phyloP scores from a whole-genome alignment of 1,140 invertebrate genomes.

The Pseudoatta argentina region DNA sequence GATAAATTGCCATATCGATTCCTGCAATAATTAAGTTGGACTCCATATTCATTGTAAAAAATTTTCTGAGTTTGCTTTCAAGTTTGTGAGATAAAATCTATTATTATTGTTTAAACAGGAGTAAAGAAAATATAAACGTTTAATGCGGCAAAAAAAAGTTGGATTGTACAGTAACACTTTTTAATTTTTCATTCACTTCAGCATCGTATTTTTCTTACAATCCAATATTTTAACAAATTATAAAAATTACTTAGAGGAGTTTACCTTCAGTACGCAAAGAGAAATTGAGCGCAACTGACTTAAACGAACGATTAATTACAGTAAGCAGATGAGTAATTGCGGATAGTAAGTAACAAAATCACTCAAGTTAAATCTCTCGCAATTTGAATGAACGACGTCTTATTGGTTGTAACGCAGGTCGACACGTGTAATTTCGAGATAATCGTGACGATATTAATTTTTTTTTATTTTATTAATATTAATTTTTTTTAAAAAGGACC shows the following conservation, averaged over 20 bases:
- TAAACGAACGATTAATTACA: not conserved
- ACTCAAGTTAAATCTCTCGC: not conserved
- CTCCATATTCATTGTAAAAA: not conserved
- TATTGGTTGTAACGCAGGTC: not conserved
- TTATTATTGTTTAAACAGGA: not conserved
- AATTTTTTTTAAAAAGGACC: not conserved
- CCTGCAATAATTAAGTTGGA: not conserved
- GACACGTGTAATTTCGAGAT: constrained; percentile 18
- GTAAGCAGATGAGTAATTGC: not conserved
- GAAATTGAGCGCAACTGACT: not conserved
- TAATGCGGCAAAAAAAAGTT: not conserved
- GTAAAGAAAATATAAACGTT: not conserved
- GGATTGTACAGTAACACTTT: not conserved
- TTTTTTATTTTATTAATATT: not conserved
- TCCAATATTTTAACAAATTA: not conserved
- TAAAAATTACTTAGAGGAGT: constrained; percentile 22
- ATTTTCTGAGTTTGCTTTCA: not conserved
- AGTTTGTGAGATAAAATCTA: not conserved
- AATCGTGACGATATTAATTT: constrained; percentile 6
- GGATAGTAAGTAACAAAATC: not conserved
- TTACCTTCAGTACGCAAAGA: not conserved
- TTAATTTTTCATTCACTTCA: not conserved
- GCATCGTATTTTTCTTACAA: not conserved
- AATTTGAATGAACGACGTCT: not conserved
- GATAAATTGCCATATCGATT: constrained; percentile 41